Percentiles rank a stretch among this genome's conserved stretches.
These are phyloP conservation scores for Sciurus niger DNA, from an alignment of 2,113 vertebrate species.

Conservation along the genomic window DNA sequence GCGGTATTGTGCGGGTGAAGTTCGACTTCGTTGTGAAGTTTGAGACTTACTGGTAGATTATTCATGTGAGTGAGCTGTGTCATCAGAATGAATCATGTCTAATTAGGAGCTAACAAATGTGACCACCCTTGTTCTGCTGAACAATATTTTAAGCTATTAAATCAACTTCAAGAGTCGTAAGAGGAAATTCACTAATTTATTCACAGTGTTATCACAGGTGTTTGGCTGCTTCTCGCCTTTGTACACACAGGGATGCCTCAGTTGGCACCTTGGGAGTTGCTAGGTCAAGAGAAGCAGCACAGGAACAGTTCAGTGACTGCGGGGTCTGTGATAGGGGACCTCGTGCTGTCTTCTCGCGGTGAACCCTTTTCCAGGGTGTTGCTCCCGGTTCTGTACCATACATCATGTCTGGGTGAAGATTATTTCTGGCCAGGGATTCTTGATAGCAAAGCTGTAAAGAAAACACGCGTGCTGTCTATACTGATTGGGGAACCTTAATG, in stretches of 20 bases:
- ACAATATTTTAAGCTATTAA: slow-evolving; percentile 68
- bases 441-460: background rate
- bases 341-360: background rate
- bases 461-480: slow-evolving; percentile 28
- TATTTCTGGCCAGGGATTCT: slow-evolving; percentile 31
- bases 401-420: background rate
- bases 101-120: slow-evolving; percentile 49
- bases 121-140: slow-evolving; percentile 58
- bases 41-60: background rate
- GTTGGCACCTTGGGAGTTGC: background rate
- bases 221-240: slow-evolving; percentile 50
- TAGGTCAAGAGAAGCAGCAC: background rate
- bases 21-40: background rate
- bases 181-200: slow-evolving; percentile 66
- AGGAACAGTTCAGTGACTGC: background rate
- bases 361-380: background rate
- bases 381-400: background rate
- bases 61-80: slow-evolving; percentile 35
- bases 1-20: background rate
- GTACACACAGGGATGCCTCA: background rate
- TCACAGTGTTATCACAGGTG: slow-evolving; percentile 24
- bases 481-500: background rate
- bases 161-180: slow-evolving; percentile 43
- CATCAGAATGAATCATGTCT: slow-evolving; percentile 65
- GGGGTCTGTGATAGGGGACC: background rate